A percentile compares a stretch with the other conserved stretches of the same genome.
phyloP scores from a whole-genome alignment of 2,888 invertebrate species.

The Hirtodrosophila duncani region DNA sequence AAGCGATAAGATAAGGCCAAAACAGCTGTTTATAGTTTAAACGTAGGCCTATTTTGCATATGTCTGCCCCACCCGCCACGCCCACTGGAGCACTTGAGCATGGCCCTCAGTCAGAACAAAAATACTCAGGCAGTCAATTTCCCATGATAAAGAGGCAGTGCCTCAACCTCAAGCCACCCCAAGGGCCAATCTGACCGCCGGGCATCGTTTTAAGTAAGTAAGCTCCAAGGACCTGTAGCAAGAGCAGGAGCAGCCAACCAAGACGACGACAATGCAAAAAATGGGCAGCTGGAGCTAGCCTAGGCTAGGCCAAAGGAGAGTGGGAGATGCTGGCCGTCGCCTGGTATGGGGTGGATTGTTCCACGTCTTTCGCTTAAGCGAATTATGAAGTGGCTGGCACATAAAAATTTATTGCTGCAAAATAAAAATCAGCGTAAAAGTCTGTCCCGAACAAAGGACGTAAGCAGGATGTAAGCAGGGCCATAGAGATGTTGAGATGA shows the following conservation, averaged over 20 bases:
- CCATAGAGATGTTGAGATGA: slow-evolving; percentile 59
- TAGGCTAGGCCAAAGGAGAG: background rate
- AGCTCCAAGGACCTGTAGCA: slow-evolving; percentile 3
- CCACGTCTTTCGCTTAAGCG: slow-evolving; percentile 63
- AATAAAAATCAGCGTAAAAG: slow-evolving; percentile 75
- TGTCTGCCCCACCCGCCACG: background rate
- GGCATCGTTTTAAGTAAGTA: slow-evolving; percentile 44
- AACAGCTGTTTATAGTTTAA: slow-evolving; percentile 52
- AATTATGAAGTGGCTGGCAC: slow-evolving; percentile 76
- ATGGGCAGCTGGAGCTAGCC: background rate
- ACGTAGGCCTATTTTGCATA: slow-evolving; percentile 45
- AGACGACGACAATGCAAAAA: slow-evolving; percentile 23
- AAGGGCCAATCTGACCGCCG: slow-evolving; percentile 34
- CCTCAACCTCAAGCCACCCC: slow-evolving; percentile 18
- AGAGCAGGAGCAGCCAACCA: slow-evolving; percentile 9
- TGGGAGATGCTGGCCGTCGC: no score
- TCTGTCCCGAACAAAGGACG: slow-evolving; percentile 28
- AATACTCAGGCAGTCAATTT: slow-evolving; percentile 43
- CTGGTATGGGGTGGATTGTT: slow-evolving; percentile 22
- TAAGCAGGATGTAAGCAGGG: background rate
- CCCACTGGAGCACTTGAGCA: background rate
- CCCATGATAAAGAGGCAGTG: slow-evolving; percentile 69
- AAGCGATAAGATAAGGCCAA: slow-evolving; percentile 23
- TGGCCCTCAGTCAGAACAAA: background rate
- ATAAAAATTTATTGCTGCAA: slow-evolving; percentile 76